phyloP scores from a whole-genome alignment of 2,797 vertebrate genomes.

The Pangasius sanitwongsei region DNA sequence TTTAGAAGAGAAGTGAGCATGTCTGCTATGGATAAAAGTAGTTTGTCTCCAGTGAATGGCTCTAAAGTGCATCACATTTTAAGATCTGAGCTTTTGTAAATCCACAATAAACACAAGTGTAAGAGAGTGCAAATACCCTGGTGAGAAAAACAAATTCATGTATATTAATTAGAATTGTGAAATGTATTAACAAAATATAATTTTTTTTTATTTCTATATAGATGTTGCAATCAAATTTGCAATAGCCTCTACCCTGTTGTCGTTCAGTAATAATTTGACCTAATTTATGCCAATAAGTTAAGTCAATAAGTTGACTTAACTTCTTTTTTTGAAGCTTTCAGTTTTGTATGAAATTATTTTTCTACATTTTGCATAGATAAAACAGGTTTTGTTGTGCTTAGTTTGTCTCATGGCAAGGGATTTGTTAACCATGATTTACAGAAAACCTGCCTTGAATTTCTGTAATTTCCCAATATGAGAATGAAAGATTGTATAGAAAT shows the following conservation, averaged over 20 bases:
- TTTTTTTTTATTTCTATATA: background rate
- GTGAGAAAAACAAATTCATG: background rate
- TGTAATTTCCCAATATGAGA: conserved; percentile 10
- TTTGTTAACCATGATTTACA: conserved; percentile 26
- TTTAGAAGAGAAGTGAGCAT: conserved; percentile 26
- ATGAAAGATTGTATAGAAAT: background rate
- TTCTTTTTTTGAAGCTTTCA: background rate
- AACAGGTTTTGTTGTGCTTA: conserved; percentile 28
- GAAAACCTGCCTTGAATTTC: conserved; percentile 23
- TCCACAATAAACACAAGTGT: background rate
- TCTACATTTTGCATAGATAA: conserved; percentile 47
- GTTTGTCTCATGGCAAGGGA: background rate
- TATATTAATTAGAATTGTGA: conserved; percentile 2
- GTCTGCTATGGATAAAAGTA: conserved; percentile 13
- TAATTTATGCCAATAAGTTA: conserved; percentile 13
- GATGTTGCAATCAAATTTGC: background rate
- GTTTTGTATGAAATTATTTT: conserved; percentile 53
- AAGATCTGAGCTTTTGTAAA: background rate
- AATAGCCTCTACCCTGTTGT: background rate
- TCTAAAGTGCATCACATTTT: conserved; percentile 2
- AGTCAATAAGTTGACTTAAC: background rate
- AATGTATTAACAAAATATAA: background rate
- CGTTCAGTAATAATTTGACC: conserved; percentile 13
- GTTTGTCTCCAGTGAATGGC: background rate
- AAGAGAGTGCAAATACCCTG: background rate